Base-by-base conservation (phyloP, 2,888 invertebrate genomes). In the Cynaeus angustus region DNA sequence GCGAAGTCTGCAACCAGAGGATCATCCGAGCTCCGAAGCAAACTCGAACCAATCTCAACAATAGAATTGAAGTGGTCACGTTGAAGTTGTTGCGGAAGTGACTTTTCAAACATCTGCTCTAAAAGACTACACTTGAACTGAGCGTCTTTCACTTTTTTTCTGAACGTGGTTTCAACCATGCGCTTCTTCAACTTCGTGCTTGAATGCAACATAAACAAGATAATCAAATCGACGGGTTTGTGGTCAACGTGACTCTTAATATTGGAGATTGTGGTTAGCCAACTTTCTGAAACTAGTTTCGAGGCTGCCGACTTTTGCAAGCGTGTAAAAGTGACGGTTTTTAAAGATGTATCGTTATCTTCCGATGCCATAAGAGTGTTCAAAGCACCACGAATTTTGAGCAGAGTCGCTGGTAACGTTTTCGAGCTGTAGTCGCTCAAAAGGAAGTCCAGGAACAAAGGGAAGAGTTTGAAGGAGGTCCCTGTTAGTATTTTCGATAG, bases 211-310 rank as follows among this genome's bases (percentile, higher is more conserved):
- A 92, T 87, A n/a, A 92, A 80, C 12, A 93, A 81, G 72, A 93
- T 85, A 12, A 91, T 83, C 56, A 93, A 86, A 84, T 94, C 93
- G 70, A 94, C 86, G 0, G 92, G 87, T 84, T 90, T 91, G 71
- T 90, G 88, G 67, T 89, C 89, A 41, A 86, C 83, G 61, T 79
- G 82, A 0, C 81, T 72, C 80, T 87, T 88, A 61, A 89, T 86
- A 62, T 81, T 83, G 58, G 87, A 86, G 68, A 91, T 84, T n/a
- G 88, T 84, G 78, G 88, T 88, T 1, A 90, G 75, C 87, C 91
- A 90, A 28, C 88, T 86, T 76, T 89, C 88, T 0, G 86, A 84
- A 73, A 89, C 84, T 21, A 83, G 79, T 82, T 89, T 91, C n/a
- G 88, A 88, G 43, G 87, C 86, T 6, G 88, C 79, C 70, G 90